A percentile compares a stretch with the other conserved stretches of the same genome.
These are phyloP conservation scores for Latrodectus elegans DNA, from an alignment of 2,888 invertebrate genomes.

Conservation along the genomic window DNA sequence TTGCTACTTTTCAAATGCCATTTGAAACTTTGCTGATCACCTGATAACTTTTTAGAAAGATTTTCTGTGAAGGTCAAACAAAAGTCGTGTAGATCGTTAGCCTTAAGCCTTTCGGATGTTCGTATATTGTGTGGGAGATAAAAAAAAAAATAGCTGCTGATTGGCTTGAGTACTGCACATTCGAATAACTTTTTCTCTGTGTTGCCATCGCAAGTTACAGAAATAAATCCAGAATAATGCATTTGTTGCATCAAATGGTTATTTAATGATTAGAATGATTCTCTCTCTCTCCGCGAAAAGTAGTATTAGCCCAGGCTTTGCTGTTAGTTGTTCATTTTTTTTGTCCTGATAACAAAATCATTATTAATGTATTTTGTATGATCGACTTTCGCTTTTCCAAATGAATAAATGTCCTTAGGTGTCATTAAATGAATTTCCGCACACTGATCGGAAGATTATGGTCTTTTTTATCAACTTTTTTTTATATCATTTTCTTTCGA, in stretches of 20 bases:
- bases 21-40: conserved; percentile 6
- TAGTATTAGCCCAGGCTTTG: conserved; percentile 48
- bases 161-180: conserved; percentile 23
- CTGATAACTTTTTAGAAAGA: neutral
- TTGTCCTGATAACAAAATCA: conserved; percentile 3
- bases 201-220: conserved; percentile 39
- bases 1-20: conserved; percentile 8
- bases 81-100: conserved; percentile 25
- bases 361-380: conserved; percentile 45
- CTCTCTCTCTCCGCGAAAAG: conserved; percentile 18
- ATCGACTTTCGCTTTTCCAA: conserved; percentile 38
- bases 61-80: conserved; percentile 15
- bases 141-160: conserved; percentile 35
- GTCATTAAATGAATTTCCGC: conserved; percentile 15
- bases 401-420: conserved; percentile 16
- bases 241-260: conserved; percentile 68
- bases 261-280: conserved; percentile 59
- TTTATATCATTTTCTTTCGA: neutral
- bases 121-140: neutral
- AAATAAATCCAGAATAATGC: conserved; percentile 58
- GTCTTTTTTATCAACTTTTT: neutral
- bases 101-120: conserved; percentile 1
- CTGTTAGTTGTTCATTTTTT: neutral
- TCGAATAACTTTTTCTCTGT: conserved; percentile 8
- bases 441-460: neutral